phyloP scores from a whole-genome alignment of 2,888 invertebrate species.

The Acanthosepion pharaonis region DNA sequence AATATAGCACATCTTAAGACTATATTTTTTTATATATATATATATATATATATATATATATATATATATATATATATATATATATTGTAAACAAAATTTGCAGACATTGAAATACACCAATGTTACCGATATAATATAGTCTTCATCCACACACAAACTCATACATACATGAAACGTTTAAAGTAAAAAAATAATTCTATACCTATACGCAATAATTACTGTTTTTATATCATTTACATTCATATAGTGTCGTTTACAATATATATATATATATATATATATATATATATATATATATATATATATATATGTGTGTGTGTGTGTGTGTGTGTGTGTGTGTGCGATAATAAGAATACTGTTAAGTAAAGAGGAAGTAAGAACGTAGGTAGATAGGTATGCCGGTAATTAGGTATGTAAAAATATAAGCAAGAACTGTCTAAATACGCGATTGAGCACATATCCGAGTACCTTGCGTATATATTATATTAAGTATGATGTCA shows the following conservation, averaged over 20 bases:
- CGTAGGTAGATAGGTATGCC: background rate
- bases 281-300: conserved; percentile 33
- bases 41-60: too few relatives aligned
- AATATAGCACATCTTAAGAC: too few relatives aligned
- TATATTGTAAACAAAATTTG: too few relatives aligned
- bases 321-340: too few relatives aligned
- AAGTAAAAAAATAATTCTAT: too few relatives aligned
- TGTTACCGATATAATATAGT: background rate
- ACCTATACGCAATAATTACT: too few relatives aligned
- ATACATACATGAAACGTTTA: background rate
- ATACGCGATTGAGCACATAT: background rate
- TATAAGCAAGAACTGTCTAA: background rate
- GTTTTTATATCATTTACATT: too few relatives aligned
- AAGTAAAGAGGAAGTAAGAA: background rate
- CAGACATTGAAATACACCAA: too few relatives aligned
- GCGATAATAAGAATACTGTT: background rate
- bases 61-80: background rate
- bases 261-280: background rate
- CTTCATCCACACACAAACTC: background rate
- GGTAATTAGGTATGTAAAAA: background rate
- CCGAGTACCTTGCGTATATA: background rate
- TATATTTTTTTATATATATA: background rate
- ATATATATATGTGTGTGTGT: background rate
- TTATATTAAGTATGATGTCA: background rate
- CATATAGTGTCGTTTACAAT: too few relatives aligned